Base-by-base conservation (phyloP, 1,140 invertebrate genomes). In the Theocolax elegans region DNA sequence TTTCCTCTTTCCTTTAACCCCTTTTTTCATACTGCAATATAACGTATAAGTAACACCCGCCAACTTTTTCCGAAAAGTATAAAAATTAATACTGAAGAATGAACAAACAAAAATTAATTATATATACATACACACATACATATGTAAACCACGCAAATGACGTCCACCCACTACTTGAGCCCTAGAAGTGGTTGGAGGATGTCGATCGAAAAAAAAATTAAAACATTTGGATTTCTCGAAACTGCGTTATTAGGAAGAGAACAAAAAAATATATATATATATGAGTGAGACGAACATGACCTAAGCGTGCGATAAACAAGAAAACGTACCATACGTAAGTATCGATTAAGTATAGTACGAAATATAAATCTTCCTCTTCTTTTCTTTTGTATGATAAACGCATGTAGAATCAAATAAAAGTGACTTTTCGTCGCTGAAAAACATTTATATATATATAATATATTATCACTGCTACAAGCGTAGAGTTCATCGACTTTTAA, bases 131-230 rank as follows among this genome's bases (percentile, higher is more conserved):
- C n/a, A n/a, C n/a, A n/a, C n/a, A n/a, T n/a, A n/a, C n/a, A n/a
- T n/a, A 56, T 40, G 15, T 10, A 13, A 29, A n/a, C 54, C 48
- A 63, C n/a, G 27, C 58, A n/a, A n/a, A n/a, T n/a, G 38, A 40
- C 38, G 59, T 72, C 62, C 67, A 69, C 35, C 66, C 19, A 12
- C 66, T 63, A 68, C 38, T 74, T 56, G 70, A 74, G 73, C 73
- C 73, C 70, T 71, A 72, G 40, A 67, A 71, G 72, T 59, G 65
- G 64, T 59, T 25, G 59, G 42, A 40, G 31, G 49, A 68, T 38
- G 15, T 53, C 38, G 51, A 38, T 29, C n/a, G 10, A 12, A 25
- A 44, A 60, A 48, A 21, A 23, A 63, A 31, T 27, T 25, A 56
- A 54, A 42, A 58, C 29, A 29, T 53, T 29, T 29, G 49, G 15